Conservation (phyloP, 2,113 vertebrate species). For the Dromiciops gliroides region DNA sequence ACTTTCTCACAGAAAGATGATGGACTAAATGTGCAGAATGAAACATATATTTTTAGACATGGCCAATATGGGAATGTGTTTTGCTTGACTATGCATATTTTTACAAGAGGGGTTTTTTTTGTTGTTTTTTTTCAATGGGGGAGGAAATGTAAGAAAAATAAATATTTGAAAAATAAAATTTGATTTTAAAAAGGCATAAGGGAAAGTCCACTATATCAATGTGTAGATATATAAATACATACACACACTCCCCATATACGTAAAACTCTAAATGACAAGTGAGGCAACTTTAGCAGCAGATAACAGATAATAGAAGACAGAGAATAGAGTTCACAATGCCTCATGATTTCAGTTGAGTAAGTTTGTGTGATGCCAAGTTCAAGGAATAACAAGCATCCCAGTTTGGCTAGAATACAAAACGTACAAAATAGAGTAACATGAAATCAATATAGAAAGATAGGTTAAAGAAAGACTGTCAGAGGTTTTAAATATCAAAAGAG, state of each 20-base stretch:
- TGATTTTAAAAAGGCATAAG: neutral
- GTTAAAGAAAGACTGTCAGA: neutral
- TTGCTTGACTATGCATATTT: neutral
- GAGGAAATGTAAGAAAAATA: too few relatives aligned
- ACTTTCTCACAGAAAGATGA: neutral
- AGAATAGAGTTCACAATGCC: neutral
- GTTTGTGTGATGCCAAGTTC: neutral
- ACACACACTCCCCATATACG: neutral
- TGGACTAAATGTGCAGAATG: neutral
- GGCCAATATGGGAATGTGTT: neutral
- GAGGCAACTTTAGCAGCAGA: neutral
- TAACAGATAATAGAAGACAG: neutral
- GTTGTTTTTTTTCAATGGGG: neutral
- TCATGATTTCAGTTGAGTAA: neutral
- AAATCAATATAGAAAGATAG: neutral
- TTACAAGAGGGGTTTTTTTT: neutral
- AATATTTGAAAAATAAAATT: too few relatives aligned
- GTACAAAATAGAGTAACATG: neutral
- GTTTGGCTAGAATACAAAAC: neutral
- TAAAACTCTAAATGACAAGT: neutral
- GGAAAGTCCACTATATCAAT: neutral
- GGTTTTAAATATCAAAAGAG: neutral
- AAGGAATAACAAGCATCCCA: neutral
- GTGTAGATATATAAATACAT: neutral
- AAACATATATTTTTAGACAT: neutral